These are phyloP conservation scores for Origma solitaria DNA, from an alignment of 2,113 vertebrate genomes.

Conservation along the genomic window DNA sequence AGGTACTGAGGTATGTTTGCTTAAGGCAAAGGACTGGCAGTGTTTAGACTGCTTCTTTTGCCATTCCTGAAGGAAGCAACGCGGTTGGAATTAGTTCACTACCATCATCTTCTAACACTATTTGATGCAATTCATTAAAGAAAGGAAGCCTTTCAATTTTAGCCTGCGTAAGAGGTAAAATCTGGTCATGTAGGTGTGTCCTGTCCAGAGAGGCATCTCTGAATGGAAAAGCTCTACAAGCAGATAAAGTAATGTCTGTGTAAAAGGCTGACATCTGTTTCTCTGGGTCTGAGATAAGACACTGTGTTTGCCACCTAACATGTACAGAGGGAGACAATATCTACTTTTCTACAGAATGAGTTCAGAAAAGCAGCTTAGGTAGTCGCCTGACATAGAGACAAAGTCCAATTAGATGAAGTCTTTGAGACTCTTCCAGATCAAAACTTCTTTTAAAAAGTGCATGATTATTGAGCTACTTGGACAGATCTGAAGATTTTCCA, in stretches of 20 bases:
- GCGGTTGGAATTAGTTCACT: not conserved
- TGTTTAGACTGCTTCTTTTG: not conserved
- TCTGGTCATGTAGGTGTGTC: not conserved
- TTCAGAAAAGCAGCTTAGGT: not conserved
- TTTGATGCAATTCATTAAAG: not conserved
- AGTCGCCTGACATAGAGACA: not conserved
- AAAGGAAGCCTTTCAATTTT: not conserved
- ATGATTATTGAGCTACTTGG: not conserved
- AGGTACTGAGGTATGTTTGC: not conserved
- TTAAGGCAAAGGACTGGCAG: not conserved
- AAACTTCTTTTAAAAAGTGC: not conserved
- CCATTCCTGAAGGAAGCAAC: not conserved
- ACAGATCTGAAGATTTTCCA: not conserved
- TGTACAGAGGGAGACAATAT: not conserved
- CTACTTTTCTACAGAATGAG: not conserved
- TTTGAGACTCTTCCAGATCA: not conserved
- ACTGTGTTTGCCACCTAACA: not conserved
- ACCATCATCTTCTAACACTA: not conserved
- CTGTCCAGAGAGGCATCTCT: not conserved
- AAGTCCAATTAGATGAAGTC: not conserved
- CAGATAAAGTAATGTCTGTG: not conserved
- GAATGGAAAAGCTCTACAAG: not conserved
- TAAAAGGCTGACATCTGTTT: not conserved
- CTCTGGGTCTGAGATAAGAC: not conserved
- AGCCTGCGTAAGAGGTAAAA: not conserved